phyloP scores from a whole-genome alignment of 2,113 vertebrate genomes.

The Oceanodroma tethys region DNA sequence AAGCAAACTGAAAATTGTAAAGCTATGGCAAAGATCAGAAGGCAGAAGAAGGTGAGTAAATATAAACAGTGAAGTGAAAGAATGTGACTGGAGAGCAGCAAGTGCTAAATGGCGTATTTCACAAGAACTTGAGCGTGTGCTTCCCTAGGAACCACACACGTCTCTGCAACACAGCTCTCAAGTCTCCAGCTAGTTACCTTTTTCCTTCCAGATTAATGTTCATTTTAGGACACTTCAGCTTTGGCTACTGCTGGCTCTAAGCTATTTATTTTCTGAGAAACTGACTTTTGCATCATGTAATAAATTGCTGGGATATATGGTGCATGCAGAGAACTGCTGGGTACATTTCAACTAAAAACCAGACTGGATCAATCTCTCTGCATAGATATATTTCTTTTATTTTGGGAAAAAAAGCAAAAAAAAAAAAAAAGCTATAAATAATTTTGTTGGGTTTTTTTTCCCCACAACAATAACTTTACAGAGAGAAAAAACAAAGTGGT shows the following conservation, averaged over 20 bases:
- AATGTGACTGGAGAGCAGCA: neutral
- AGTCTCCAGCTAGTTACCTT: neutral
- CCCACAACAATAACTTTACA: neutral
- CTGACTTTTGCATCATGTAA: conserved; percentile 8
- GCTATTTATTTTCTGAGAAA: conserved; percentile 20
- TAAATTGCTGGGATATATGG: conserved; percentile 16
- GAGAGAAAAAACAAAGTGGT: neutral
- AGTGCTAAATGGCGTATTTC: conserved; percentile 7
- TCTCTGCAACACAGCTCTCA: neutral
- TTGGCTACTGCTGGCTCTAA: neutral
- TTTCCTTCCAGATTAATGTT: neutral
- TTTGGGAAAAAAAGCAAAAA: neutral
- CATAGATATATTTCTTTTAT: neutral
- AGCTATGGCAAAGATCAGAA: neutral
- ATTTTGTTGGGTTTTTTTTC: neutral
- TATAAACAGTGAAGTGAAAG: conserved; percentile 5
- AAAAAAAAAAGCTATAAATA: neutral
- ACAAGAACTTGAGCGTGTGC: neutral
- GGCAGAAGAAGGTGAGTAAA: conserved; percentile 12
- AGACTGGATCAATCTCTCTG: neutral
- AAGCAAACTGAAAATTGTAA: neutral
- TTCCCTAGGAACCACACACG: neutral
- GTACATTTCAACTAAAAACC: neutral
- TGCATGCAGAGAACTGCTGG: neutral
- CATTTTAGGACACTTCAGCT: neutral